Conservation (phyloP, 2,113 vertebrate genomes). For the Scalopus aquaticus region DNA sequence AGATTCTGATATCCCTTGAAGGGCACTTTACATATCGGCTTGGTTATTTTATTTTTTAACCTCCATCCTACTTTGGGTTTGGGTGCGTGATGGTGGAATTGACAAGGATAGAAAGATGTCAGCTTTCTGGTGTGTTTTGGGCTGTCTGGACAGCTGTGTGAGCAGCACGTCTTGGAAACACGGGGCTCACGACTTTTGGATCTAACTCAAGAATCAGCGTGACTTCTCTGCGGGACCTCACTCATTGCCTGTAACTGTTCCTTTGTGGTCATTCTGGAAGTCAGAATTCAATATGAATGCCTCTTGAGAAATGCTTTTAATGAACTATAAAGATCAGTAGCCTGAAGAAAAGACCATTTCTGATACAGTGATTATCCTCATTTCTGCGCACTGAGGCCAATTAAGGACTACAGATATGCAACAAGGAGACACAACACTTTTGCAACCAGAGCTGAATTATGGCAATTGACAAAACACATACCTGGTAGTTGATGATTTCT, state of each 20-base stretch:
- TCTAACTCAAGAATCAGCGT: background rate
- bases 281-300: conserved; percentile 60
- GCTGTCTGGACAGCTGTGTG: conserved; percentile 67
- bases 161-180: conserved; percentile 48
- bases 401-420: conserved; percentile 37
- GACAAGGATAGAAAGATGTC: background rate
- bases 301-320: conserved; percentile 56
- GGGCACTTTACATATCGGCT: background rate
- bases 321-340: conserved; percentile 65
- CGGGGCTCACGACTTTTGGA: conserved; percentile 42
- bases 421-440: background rate
- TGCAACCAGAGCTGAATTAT: background rate
- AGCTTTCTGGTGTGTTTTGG: conserved; percentile 23
- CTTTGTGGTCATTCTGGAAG: conserved; percentile 68
- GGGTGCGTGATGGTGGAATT: background rate
- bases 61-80: background rate
- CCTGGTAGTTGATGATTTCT: conserved; percentile 59
- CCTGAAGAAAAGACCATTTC: conserved; percentile 69
- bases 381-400: background rate
- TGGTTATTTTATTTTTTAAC: background rate
- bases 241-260: conserved; percentile 40
- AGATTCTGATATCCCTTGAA: background rate
- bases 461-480: conserved; percentile 24
- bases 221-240: background rate
- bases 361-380: background rate